Base-by-base conservation (phyloP, 1,140 invertebrate genomes). In the Babylonia areolata region DNA sequence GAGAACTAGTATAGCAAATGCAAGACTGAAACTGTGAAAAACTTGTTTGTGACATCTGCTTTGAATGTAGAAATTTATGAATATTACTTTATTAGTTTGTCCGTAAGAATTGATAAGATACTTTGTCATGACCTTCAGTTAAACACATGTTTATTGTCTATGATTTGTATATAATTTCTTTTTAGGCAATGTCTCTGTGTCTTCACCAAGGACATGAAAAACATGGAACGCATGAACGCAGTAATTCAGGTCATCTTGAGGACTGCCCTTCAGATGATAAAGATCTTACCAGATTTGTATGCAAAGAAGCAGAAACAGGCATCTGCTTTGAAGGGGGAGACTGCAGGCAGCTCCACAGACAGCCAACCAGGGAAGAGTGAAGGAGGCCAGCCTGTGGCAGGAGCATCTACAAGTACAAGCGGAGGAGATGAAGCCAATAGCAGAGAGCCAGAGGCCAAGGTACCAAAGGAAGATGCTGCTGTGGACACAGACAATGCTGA, bases 151-250 rank as follows among this genome's bases (percentile, higher is more conserved):
- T n/a, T n/a, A n/a, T n/a, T n/a, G n/a, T n/a, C n/a, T n/a, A n/a
- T n/a, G n/a, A n/a, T n/a, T n/a, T n/a, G n/a, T n/a, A n/a, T n/a
- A 9, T 23, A n/a, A 35, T 64, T 87, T 89, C 86, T 80, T 85
- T 87, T 71, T 71, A 95, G 97, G 91, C 97, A 98, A 95, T 98
- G 97, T 93, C 97, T 98, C 96, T 98, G 97, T 94, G 98, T 97
- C 94, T 97, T 97, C 94, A 96, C 97, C 94, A 96, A 97, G 87
- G 97, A 98, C 94, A 95, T 96, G 83, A 97, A 97, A 94, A 98
- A 98, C 92, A 97, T 97, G 95, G 97, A 98, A 93, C 95, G 97
- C 89, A 97, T 98, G 91, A 97, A 97, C 94, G 95, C 97, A 91
- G 95, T 98, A 82, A 97, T 97, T 73, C 97, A 98, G 92, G 97